Evolutionary conservation across 2,113 vertebrate genomes (phyloP).

Genomic region (Euleptes europaea): DNA sequence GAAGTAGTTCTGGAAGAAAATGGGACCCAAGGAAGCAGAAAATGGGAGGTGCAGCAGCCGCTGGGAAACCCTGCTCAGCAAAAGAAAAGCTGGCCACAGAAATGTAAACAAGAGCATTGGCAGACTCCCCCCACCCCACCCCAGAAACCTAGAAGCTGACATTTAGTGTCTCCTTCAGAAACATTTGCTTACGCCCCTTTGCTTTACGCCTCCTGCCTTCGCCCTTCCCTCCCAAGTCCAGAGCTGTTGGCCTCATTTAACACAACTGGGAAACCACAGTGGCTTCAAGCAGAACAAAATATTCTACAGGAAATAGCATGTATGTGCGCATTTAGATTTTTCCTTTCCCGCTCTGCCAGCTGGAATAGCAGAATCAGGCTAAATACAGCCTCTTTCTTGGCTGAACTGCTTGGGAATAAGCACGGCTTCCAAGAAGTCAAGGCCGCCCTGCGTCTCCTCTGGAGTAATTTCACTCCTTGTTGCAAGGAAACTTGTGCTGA

Average conservation of each 20-base stretch:
- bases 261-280: neutral
- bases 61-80: no score
- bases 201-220: neutral
- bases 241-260: constrained; percentile 50
- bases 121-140: no score
- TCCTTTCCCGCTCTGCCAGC: constrained; percentile 20
- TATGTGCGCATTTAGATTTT: neutral
- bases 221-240: neutral
- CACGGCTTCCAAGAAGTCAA: constrained; percentile 4
- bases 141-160: neutral
- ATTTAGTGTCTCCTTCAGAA: neutral
- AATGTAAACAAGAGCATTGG: no score
- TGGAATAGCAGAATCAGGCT: constrained; percentile 32
- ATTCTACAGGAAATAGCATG: constrained; percentile 60
- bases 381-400: constrained; percentile 44
- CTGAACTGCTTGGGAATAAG: constrained; percentile 23
- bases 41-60: no score
- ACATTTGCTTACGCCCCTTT: neutral
- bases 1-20: no score
- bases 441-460: neutral
- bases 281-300: constrained; percentile 39
- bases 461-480: neutral
- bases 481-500: neutral
- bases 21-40: no score
- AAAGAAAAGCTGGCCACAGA: no score